Evolutionary conservation across 2,888 invertebrate genomes (phyloP).

Genomic region (Dysmachus trigonus): DNA sequence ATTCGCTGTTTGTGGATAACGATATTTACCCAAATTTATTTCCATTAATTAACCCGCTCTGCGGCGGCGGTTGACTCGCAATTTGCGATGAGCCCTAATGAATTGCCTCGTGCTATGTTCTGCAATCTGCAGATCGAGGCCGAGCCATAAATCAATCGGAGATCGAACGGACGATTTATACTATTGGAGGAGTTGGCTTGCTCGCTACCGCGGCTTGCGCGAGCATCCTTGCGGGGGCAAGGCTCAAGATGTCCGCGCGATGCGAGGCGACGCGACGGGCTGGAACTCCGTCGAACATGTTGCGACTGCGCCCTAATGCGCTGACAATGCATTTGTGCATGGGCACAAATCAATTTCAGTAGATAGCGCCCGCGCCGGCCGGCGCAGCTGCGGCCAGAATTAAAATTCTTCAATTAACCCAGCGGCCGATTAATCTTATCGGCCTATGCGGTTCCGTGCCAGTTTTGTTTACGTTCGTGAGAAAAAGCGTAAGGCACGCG

Average conservation of each 20-base stretch:
- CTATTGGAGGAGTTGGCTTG: not conserved
- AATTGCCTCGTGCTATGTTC: slow-evolving; percentile 22
- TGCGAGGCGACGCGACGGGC: too few species aligned
- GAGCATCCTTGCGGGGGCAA: not conserved
- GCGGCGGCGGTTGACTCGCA: not conserved
- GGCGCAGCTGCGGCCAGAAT: not conserved
- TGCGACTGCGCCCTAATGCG: not conserved
- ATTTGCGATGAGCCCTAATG: slow-evolving; percentile 7
- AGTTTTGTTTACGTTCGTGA: slow-evolving; percentile 31
- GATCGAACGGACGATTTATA: slow-evolving; percentile 8
- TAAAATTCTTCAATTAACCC: slow-evolving; percentile 36
- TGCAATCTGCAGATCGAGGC: slow-evolving; percentile 10
- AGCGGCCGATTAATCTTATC: slow-evolving; percentile 38
- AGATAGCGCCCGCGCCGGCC: not conserved
- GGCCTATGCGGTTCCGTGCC: slow-evolving; percentile 2
- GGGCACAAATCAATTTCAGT: slow-evolving; percentile 22
- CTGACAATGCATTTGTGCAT: slow-evolving; percentile 14
- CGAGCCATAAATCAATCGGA: slow-evolving; percentile 8
- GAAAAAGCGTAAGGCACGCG: slow-evolving; percentile 26
- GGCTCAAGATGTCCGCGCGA: not conserved
- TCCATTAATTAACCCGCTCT: slow-evolving; percentile 30
- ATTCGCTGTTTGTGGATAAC: slow-evolving; percentile 10
- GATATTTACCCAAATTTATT: slow-evolving; percentile 39
- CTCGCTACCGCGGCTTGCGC: not conserved
- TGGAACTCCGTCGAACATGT: not conserved